Percentiles rank a stretch among this genome's conserved stretches.
phyloP scores from a whole-genome alignment of 2,888 invertebrate genomes.

The Andrena hattorfiana region DNA sequence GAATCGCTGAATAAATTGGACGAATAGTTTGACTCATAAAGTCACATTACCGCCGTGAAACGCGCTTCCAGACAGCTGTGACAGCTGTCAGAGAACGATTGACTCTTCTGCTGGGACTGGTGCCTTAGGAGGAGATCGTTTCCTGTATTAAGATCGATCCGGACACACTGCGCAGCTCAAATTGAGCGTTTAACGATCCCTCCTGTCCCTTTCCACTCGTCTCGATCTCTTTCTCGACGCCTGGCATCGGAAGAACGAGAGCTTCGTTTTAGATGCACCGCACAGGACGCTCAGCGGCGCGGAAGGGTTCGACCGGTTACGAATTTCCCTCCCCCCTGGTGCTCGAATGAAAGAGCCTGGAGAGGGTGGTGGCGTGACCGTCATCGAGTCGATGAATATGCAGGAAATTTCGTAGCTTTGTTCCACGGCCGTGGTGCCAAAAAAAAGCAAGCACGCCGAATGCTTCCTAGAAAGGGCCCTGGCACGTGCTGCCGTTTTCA shows the following conservation, averaged over 20 bases:
- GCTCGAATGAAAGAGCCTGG: background rate
- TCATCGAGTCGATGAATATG: slow-evolving; percentile 36
- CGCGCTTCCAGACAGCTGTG: slow-evolving; percentile 34
- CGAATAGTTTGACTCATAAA: slow-evolving; percentile 34
- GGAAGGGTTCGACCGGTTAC: slow-evolving; percentile 35
- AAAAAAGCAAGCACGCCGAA: slow-evolving; percentile 23
- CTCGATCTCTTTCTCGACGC: background rate
- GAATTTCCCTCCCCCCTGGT: slow-evolving; percentile 22
- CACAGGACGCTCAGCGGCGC: background rate
- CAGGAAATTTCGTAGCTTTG: slow-evolving; percentile 58
- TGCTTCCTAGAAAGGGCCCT: slow-evolving; percentile 30
- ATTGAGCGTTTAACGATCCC: slow-evolving; percentile 14
- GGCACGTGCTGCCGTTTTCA: slow-evolving; percentile 66
- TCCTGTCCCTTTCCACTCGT: background rate
- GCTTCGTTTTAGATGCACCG: background rate
- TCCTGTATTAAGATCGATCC: slow-evolving; percentile 30
- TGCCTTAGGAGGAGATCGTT: slow-evolving; percentile 35
- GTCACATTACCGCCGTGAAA: slow-evolving; percentile 4
- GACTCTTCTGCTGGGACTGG: slow-evolving; percentile 25
- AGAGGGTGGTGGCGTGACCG: slow-evolving; percentile 37
- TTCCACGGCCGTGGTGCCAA: background rate
- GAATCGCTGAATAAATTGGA: slow-evolving; percentile 33
- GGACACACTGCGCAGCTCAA: background rate
- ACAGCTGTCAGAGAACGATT: slow-evolving; percentile 34
- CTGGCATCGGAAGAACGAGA: background rate